phyloP scores from a whole-genome alignment of 2,888 invertebrate genomes.

The Frankliniella intonsa region DNA sequence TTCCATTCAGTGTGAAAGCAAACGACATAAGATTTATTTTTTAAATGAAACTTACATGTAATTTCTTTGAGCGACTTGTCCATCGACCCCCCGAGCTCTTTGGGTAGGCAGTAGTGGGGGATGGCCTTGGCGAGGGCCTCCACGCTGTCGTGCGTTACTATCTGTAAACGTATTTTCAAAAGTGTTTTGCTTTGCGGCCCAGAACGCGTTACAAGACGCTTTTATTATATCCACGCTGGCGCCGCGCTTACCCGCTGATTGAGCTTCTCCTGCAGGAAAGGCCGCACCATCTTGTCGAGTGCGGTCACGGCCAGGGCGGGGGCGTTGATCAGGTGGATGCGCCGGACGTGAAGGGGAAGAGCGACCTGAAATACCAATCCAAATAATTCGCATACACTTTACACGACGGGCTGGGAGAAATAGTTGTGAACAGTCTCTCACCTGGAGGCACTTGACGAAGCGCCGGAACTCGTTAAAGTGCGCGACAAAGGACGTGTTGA shows the following conservation, averaged over 20 bases:
- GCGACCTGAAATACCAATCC: background rate
- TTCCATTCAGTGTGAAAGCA: no score
- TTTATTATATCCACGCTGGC: background rate
- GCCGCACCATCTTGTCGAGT: background rate
- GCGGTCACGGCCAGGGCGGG: background rate
- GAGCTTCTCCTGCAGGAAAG: background rate
- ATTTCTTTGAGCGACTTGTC: background rate
- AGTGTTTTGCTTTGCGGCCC: background rate
- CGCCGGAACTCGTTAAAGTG: constrained; percentile 11
- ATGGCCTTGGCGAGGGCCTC: background rate
- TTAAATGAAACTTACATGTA: background rate
- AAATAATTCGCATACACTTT: background rate
- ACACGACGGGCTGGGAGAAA: background rate
- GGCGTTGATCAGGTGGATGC: background rate
- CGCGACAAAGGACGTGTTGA: constrained; percentile 14
- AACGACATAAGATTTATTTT: background rate
- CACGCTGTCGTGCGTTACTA: constrained; percentile 4
- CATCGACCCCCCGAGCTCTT: background rate
- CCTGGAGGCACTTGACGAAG: constrained; percentile 9
- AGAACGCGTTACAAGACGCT: background rate
- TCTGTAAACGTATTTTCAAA: background rate
- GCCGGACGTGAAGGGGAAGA: background rate
- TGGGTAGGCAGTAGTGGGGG: constrained; percentile 4
- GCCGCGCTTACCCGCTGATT: background rate
- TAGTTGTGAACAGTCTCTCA: no score